Conservation (phyloP, 2,113 vertebrate species). For the Hylia prasina region DNA sequence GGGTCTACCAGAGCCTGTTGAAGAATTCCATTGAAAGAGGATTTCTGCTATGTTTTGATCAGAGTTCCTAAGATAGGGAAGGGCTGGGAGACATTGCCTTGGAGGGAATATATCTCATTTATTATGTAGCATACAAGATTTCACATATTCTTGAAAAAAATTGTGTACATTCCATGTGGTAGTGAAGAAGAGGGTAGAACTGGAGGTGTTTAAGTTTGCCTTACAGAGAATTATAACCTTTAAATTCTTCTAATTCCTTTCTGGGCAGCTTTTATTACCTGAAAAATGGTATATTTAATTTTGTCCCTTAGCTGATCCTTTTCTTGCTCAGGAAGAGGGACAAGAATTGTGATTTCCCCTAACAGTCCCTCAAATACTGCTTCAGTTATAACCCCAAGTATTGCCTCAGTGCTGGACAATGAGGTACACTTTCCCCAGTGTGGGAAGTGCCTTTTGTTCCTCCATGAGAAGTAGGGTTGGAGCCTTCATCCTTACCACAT, state of each 20-base stretch:
- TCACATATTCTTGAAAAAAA: background rate
- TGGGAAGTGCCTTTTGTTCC: background rate
- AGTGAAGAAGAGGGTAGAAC: background rate
- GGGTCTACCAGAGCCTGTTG: background rate
- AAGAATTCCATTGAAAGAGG: background rate
- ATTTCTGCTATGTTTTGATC: background rate
- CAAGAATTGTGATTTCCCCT: background rate
- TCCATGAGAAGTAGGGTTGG: background rate
- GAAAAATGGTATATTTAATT: background rate
- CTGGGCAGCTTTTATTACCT: background rate
- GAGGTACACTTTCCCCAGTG: accelerated
- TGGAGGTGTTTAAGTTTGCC: background rate
- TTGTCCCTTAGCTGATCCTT: background rate
- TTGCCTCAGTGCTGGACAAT: background rate
- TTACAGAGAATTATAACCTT: background rate
- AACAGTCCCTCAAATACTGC: background rate
- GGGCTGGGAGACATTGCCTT: background rate
- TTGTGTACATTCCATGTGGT: background rate
- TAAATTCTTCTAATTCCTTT: background rate
- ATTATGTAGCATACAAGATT: background rate
- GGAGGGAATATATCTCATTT: background rate
- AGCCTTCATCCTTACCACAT: background rate
- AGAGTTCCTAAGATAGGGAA: background rate
- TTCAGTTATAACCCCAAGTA: background rate
- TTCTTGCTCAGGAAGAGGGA: background rate